Base-by-base conservation (phyloP, 2,797 vertebrate species). In the Phyllotis vaccarum region DNA sequence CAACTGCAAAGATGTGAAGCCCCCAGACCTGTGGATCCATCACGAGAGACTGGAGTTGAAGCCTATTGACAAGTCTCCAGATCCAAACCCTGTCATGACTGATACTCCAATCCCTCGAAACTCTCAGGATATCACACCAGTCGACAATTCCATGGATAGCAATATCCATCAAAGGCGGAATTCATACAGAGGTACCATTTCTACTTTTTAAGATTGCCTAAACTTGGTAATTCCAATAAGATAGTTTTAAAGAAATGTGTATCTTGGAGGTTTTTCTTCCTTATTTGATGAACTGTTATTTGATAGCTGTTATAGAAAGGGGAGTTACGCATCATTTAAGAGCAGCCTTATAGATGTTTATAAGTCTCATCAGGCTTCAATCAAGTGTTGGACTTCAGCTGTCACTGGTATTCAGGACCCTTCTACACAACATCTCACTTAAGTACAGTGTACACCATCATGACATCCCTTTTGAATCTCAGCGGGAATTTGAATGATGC, bases 1-100 rank as follows among this genome's bases (percentile, higher is more conserved):
- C 0, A 99, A 99, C 98, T 99, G 99, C 97, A 99, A 99, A 98
- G 99, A 99, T 92, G 99, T 99, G 93, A 99, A 99, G 86, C 99
- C 99, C 0, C 99, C 99, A 0, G 99, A 99, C 96, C 99, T 99
- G 17, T 99, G 99, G 99, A 99, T 99, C 97, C 99, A 99, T 95
- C 99, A 99, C 0, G 99, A 99, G 98, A 99, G 99, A 75, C 99
- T 99, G 92, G 99, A 99, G 90, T 99, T 99, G n/a, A 99, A 99
- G 93, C 99, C 99, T 74, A 99, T 99, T 40, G 99, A 99, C 97
- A 99, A 99, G 96, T 99, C 99, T 22, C 99, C 99, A 0, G 99
- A 99, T 83, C 99, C 99, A 91, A 99, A 99, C 97, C 99, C 99
- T 0, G 99, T 99, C 97, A 99, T 99, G 99, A 99, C 99, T 0